Evolutionary conservation across 2,888 invertebrate species (phyloP).

Genomic region (Tipula confusa): DNA sequence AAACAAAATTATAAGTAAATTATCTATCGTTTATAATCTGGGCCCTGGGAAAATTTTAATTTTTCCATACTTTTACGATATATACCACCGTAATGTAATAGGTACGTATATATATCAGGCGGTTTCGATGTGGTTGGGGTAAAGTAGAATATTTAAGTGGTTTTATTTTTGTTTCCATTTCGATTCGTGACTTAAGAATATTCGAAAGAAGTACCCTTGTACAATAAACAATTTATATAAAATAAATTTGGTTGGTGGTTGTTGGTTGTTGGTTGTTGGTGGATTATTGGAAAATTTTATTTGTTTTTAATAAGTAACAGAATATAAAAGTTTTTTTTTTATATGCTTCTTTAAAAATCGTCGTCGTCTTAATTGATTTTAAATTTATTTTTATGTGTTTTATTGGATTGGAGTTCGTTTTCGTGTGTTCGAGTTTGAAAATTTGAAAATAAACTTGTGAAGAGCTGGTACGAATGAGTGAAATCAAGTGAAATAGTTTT

Average conservation of each 20-base stretch:
- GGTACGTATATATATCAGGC: not conserved
- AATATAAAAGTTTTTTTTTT: not conserved
- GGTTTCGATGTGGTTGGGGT: not conserved
- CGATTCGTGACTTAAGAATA: not conserved
- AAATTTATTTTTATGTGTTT: constrained; percentile 20
- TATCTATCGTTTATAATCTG: constrained; percentile 14
- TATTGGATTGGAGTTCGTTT: not conserved
- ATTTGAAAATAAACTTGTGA: no score
- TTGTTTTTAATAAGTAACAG: constrained; percentile 12
- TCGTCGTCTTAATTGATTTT: not conserved
- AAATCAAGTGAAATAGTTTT: no score
- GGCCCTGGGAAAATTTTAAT: not conserved
- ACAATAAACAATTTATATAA: not conserved
- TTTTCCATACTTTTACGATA: not conserved
- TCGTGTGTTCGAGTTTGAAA: not conserved
- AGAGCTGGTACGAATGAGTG: not conserved
- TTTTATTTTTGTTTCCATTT: not conserved
- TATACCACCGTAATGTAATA: no score
- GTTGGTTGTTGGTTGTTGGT: not conserved
- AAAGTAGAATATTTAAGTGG: not conserved
- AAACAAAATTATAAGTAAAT: constrained; percentile 25
- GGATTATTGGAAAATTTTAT: not conserved
- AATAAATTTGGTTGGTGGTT: not conserved
- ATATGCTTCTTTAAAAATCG: not conserved
- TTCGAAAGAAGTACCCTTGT: constrained; percentile 14